Evolutionary conservation across 1,140 invertebrate species (phyloP).

Genomic region (Ectropis grisescens): DNA sequence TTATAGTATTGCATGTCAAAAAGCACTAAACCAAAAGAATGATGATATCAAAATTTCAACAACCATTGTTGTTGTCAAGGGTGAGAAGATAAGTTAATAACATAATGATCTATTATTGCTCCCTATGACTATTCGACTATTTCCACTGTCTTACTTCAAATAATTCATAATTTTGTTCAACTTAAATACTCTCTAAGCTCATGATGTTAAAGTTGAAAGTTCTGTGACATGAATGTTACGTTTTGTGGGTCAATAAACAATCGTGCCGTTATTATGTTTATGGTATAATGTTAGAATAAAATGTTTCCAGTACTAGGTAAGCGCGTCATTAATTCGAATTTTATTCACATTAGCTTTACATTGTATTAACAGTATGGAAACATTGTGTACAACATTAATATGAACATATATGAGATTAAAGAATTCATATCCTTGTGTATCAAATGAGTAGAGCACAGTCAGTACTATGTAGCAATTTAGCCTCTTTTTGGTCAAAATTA

Average conservation of each 20-base stretch:
- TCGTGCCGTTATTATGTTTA: conserved; percentile 41
- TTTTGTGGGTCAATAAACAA: conserved; percentile 23
- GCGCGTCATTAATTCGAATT: conserved; percentile 38
- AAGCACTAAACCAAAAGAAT: conserved; percentile 48
- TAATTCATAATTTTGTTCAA: conserved; percentile 21
- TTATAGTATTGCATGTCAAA: conserved; percentile 59
- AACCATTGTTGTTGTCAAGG: conserved; percentile 63
- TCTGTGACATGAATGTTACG: too few relatives aligned
- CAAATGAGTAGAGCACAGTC: too few relatives aligned
- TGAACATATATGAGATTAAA: too few relatives aligned
- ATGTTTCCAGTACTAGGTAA: conserved; percentile 34
- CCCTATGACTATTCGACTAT: conserved; percentile 34
- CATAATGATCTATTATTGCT: conserved; percentile 63
- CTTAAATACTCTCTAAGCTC: too few relatives aligned
- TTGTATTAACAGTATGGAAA: too few relatives aligned
- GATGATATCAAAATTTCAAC: conserved; percentile 62
- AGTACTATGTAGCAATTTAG: too few relatives aligned
- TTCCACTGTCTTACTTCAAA: conserved; percentile 26
- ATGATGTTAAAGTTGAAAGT: too few relatives aligned
- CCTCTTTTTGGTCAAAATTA: too few relatives aligned
- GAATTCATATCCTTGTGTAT: too few relatives aligned
- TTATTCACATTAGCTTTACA: conserved; percentile 32
- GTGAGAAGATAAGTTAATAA: conserved; percentile 67
- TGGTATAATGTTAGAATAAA: conserved; percentile 50
- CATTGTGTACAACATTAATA: too few relatives aligned